Conservation (phyloP, 2,888 invertebrate species). For the Aspidiotus destructor region DNA sequence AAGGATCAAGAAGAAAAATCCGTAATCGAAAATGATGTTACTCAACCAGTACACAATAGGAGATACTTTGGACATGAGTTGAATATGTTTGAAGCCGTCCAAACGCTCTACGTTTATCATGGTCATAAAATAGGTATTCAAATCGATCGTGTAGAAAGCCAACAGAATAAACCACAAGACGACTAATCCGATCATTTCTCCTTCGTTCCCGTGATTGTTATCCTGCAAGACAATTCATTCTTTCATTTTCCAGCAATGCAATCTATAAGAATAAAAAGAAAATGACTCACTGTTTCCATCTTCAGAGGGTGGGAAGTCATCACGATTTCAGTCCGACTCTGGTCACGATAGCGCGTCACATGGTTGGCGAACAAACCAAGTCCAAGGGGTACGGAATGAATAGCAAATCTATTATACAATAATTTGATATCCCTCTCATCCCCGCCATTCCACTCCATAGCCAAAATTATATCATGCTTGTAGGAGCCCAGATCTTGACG, state of each 20-base stretch:
- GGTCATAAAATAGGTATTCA: conserved; percentile 48
- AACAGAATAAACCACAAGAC: conserved; percentile 23
- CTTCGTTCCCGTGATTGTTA: neutral
- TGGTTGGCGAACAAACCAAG: too few species aligned
- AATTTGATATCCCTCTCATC: conserved; percentile 39
- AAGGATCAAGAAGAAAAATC: conserved; percentile 38
- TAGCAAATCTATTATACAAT: conserved; percentile 47
- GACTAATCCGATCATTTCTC: neutral
- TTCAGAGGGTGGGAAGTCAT: too few species aligned
- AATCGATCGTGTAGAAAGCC: conserved; percentile 40
- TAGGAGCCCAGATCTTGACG: conserved; percentile 43
- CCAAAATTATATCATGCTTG: conserved; percentile 36
- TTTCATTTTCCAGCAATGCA: neutral
- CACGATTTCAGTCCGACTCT: too few species aligned
- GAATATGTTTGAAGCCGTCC: conserved; percentile 55
- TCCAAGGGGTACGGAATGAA: conserved; percentile 42
- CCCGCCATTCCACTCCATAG: neutral
- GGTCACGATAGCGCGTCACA: too few species aligned
- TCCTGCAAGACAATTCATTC: neutral
- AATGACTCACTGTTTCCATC: neutral
- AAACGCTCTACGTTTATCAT: conserved; percentile 55
- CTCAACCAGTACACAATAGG: conserved; percentile 54
- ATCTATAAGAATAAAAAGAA: neutral
- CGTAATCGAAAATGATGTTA: conserved; percentile 50
- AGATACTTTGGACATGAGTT: conserved; percentile 57